phyloP scores from a whole-genome alignment of 2,797 vertebrate genomes.

The Cossypha polioptera region DNA sequence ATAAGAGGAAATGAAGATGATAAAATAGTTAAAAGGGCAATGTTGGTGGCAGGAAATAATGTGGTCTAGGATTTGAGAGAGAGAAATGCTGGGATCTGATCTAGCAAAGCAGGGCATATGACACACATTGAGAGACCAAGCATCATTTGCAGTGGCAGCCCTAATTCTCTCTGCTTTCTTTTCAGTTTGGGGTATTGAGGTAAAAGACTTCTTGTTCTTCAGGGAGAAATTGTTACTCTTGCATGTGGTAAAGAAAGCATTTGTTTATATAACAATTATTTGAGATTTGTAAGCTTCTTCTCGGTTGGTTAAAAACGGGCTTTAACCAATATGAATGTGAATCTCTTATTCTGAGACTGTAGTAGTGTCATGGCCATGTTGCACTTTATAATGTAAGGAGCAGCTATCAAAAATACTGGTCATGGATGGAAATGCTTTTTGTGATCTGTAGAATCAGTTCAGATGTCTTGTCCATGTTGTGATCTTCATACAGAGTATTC shows the following conservation, averaged over 20 bases:
- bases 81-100: neutral
- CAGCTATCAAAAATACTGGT: neutral
- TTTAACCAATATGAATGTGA: neutral
- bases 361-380: neutral
- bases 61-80: neutral
- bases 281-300: neutral
- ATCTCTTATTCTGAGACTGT: neutral
- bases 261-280: neutral
- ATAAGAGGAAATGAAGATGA: neutral
- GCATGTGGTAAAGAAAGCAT: neutral
- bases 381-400: neutral
- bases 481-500: neutral
- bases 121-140: neutral
- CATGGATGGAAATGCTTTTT: neutral
- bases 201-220: neutral
- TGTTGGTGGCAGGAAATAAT: neutral
- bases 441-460: neutral
- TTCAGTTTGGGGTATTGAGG: neutral
- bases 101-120: accelerated
- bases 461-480: neutral
- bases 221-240: neutral
- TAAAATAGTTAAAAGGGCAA: neutral
- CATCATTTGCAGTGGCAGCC: neutral
- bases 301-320: neutral
- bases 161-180: neutral